Evolutionary conservation across 2,113 vertebrate genomes (phyloP), one percentile per base, ranked within the genome.

Genomic region (Marmota monax): DNA sequence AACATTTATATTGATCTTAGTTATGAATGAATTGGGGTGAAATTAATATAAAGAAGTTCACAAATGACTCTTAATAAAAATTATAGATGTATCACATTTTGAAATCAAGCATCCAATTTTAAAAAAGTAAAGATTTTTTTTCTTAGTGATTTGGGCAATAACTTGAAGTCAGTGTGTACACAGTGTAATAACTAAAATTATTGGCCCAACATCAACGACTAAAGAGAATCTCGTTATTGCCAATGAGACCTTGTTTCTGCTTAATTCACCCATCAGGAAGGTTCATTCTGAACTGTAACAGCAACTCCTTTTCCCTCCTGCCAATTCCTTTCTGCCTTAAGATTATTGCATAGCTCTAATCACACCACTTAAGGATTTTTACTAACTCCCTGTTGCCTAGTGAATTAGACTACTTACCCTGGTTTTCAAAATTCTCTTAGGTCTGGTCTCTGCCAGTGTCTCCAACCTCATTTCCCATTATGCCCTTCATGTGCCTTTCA

Each of bases 21-120:
- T 89, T 89, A 72, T 96, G 85, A 76, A 90, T 93, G 34, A 94
- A 25, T 63, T 89, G 7, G 10, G 10, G 3, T 90, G 17, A 92
- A 95, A 84, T 82, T n/a, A 5, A 86, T 39, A 78, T 85, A 70
- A 67, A 90, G 48, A 67, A 90, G 56, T 77, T 93, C 37, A 86
- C 37, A 88, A 51, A 80, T 95, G 37, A 72, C 13, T 72, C 34
- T n/a, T n/a, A 92, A 89, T 91, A 73, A 79, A 95, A 94, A 51
- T 82, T 92, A 70, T 51, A 88, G 27, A 29, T 86, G 23, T 84
- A 69, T 76, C 32, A 76, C 18, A 92, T 73, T 97, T 92, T 94
- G 20, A 95, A 88, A 88, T 96, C 85, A 88, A 90, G 63, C 70
- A 92, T 42, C 34, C 77, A n/a, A 77, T 9, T 76, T 7, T 58